Conservation (phyloP, 1,140 invertebrate species). For the Cherax destructor region DNA sequence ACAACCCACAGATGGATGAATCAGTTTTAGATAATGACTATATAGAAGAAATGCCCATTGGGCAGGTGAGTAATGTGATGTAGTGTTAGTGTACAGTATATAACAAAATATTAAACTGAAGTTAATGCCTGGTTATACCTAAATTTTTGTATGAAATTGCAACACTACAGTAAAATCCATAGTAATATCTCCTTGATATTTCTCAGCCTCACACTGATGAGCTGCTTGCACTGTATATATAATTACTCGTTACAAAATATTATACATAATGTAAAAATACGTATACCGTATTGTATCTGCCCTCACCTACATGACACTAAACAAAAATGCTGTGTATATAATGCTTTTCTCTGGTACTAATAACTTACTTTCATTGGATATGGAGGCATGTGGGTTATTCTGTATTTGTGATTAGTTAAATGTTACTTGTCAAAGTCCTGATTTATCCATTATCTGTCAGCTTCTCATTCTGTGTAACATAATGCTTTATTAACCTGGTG, state of each 20-base stretch:
- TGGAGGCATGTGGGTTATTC: background rate
- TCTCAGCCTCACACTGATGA: background rate
- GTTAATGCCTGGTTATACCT: background rate
- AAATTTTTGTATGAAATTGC: background rate
- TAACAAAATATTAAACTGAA: background rate
- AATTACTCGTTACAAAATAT: background rate
- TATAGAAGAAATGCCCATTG: constrained; percentile 41
- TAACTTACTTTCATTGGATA: background rate
- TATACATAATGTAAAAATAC: background rate
- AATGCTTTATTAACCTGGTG: background rate
- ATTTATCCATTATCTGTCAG: background rate
- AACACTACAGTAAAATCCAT: too few relatives aligned
- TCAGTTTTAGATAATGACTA: background rate
- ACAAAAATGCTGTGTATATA: background rate
- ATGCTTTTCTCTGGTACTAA: background rate
- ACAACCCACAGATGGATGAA: background rate
- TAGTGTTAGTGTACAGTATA: background rate
- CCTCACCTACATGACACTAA: background rate
- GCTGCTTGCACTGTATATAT: background rate
- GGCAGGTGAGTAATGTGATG: constrained; percentile 34
- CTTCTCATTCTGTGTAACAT: background rate
- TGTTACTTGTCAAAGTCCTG: background rate
- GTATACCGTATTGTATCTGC: background rate
- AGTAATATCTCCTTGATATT: background rate
- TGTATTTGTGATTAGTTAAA: background rate